phyloP scores from a whole-genome alignment of 2,113 vertebrate genomes.

The Nerophis lumbriciformis region DNA sequence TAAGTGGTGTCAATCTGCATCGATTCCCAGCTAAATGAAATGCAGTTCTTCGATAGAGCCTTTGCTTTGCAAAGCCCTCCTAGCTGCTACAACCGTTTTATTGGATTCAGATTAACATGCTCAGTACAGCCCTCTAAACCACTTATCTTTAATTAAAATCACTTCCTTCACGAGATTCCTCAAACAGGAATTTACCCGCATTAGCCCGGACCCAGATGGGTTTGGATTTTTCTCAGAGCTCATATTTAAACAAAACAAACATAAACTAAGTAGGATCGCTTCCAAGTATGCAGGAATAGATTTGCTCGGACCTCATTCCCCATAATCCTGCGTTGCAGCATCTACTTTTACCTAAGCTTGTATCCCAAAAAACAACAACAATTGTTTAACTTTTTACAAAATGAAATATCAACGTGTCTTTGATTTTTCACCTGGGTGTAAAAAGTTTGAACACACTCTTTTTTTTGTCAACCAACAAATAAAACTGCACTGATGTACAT shows the following conservation, averaged over 20 bases:
- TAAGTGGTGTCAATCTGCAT: slow-evolving; percentile 93
- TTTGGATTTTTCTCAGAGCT: not conserved
- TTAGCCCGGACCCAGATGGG: not conserved
- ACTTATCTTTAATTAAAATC: slow-evolving; percentile 99
- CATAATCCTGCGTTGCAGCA: no score
- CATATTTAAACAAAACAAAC: not conserved
- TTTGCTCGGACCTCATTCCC: no score
- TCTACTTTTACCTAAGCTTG: no score
- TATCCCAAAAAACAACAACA: no score
- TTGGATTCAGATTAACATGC: slow-evolving; percentile 94
- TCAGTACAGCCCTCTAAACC: slow-evolving; percentile 80
- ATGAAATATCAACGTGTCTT: no score
- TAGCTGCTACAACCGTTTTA: slow-evolving; percentile 84
- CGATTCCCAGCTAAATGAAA: slow-evolving; percentile 91
- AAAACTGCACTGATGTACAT: no score
- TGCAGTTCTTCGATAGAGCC: slow-evolving; percentile 89
- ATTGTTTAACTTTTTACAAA: no score
- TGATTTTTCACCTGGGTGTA: no score
- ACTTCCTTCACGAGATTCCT: slow-evolving; percentile 66
- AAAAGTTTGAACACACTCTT: no score
- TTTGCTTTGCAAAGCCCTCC: slow-evolving; percentile 81
- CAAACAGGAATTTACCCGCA: slow-evolving; percentile 11
- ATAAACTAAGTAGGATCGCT: not conserved
- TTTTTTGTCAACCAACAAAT: no score
- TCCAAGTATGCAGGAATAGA: not conserved